Conservation (phyloP, 1,140 invertebrate species). For the Eulimnadia texana region DNA sequence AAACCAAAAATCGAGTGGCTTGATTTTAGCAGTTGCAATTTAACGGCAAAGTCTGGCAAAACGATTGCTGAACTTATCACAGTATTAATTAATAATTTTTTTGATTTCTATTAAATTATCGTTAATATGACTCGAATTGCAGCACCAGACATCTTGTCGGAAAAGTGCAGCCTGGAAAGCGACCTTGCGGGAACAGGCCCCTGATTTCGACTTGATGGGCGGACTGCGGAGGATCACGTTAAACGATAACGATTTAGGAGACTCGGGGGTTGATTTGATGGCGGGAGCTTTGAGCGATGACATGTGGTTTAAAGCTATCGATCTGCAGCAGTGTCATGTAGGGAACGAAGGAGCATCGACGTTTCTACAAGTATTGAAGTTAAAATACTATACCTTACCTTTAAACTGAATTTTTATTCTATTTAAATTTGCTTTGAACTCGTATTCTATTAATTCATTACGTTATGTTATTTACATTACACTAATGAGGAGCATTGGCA, state of each 20-base stretch:
- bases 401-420: too few relatives aligned
- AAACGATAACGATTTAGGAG: not conserved
- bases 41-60: not conserved
- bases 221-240: not conserved
- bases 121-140: too few relatives aligned
- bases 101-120: too few relatives aligned
- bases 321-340: not conserved
- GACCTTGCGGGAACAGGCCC: not conserved
- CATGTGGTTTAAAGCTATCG: constrained; percentile 2
- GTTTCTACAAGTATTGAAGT: not conserved
- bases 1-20: constrained; percentile 7
- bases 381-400: too few relatives aligned
- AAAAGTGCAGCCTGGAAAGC: constrained; percentile 6
- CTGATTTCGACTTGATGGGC: constrained; percentile 2
- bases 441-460: too few relatives aligned
- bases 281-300: constrained; percentile 1
- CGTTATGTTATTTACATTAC: too few relatives aligned
- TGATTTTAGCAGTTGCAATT: not conserved
- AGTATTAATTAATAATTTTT: too few relatives aligned
- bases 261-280: not conserved
- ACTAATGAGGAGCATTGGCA: too few relatives aligned
- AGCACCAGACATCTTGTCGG: constrained; percentile 1
- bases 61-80: not conserved
- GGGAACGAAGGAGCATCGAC: not conserved
- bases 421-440: too few relatives aligned